phyloP scores from a whole-genome alignment of 2,113 vertebrate genomes.

The Enhydra lutris region DNA sequence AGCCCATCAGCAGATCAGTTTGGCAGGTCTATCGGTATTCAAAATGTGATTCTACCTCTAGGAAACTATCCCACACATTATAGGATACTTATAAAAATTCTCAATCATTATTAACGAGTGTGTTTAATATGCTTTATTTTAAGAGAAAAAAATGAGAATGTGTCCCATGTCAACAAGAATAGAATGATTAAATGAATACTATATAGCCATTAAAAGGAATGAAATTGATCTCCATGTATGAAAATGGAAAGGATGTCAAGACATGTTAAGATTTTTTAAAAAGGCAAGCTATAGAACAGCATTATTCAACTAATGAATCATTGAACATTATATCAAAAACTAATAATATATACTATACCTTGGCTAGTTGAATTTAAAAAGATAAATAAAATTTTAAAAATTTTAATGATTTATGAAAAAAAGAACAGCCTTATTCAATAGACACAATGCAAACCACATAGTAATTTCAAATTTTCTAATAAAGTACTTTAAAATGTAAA shows the following conservation, averaged over 20 bases:
- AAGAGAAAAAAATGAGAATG: background rate
- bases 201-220: background rate
- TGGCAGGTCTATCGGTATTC: background rate
- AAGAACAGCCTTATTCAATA: background rate
- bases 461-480: background rate
- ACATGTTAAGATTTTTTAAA: background rate
- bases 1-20: background rate
- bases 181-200: background rate
- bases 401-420: background rate
- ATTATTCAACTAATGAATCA: background rate
- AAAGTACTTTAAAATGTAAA: conserved; percentile 1
- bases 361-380: background rate
- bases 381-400: background rate
- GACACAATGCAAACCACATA: background rate
- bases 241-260: background rate
- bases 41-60: background rate
- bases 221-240: background rate
- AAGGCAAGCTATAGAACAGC: background rate
- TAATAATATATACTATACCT: background rate
- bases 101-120: background rate
- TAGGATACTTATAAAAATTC: background rate
- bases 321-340: background rate
- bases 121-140: background rate
- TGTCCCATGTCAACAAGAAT: background rate
- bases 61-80: background rate